Evolutionary conservation across 2,888 invertebrate genomes (phyloP), one percentile per base, ranked within the genome.

Genomic region (Drosophila bunnanda): DNA sequence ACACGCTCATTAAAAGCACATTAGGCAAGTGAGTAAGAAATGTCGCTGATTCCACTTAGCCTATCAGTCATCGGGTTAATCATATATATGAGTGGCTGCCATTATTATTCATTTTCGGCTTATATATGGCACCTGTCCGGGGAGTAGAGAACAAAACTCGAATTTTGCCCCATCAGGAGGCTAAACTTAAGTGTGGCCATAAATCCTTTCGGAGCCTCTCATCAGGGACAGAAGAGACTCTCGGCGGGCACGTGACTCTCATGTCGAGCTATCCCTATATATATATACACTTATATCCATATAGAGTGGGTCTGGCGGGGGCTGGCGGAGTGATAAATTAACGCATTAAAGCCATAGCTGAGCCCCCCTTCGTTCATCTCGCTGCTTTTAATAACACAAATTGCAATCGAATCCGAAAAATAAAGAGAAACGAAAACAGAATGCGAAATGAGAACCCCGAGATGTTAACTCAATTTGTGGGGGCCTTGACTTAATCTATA

Each of bases 331-430:
- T 79, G 77, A 82, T 87, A 82, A 82, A 82, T 82, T 84, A 82
- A 84, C 79, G 82, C 80, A 82, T 82, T 82, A 78, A 84, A 84
- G 75, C 64, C 30, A n/a, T 36, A 50, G 52, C 28, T 43, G 25
- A 20, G 52, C 28, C 25, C 17, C 34, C n/a, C 5, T 13, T 12
- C 41, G 1, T 0, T 10, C 10, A 25, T 73, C 67, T 68, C 71
- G 32, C 62, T 62, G 78, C 86, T 78, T 82, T 82, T 82, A 82
- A 82, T 82, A 82, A 88, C 88, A 76, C 82, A 88, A 82, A 82
- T 82, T 85, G 88, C 86, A 80, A 82, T 88, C 76, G 86, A 88
- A 88, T 76, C 70, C 76, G 65, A 68, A 65, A 69, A 55, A 64
- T 50, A 61, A 58, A 30, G 57, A 32, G 46, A 44, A 52, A 82